Percentiles rank a stretch among this genome's conserved stretches.
Evolutionary conservation across 2,888 invertebrate genomes (phyloP).

Genomic region (Drosophila neonasuta): DNA sequence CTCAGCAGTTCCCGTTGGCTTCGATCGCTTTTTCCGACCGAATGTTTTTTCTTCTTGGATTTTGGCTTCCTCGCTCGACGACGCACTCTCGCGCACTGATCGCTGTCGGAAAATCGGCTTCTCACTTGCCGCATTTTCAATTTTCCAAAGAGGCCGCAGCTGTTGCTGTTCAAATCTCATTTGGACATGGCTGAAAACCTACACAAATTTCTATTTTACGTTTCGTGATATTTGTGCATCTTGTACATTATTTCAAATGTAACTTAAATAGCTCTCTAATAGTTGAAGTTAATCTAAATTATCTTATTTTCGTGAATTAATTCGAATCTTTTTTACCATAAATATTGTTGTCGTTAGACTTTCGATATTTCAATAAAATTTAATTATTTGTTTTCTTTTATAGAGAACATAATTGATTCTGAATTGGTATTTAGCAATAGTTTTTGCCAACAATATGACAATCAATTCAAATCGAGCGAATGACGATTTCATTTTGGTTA

Average conservation of each 20-base stretch:
- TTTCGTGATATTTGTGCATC: constrained; percentile 2
- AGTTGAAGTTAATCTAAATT: too few relatives aligned
- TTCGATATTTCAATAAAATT: not conserved
- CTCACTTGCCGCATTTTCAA: constrained; percentile 46
- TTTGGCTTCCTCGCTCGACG: constrained; percentile 64
- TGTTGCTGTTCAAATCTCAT: constrained; percentile 63
- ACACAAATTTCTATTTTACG: constrained; percentile 66
- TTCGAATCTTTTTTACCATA: not conserved
- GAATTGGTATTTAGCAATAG: constrained; percentile 1
- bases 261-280: too few relatives aligned
- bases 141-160: constrained; percentile 73
- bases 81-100: constrained; percentile 79
- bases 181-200: constrained; percentile 64
- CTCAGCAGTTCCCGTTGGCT: constrained; percentile 56
- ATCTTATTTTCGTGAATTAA: too few relatives aligned
- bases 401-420: not conserved
- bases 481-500: constrained; percentile 38
- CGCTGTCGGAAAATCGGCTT: constrained; percentile 31
- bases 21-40: constrained; percentile 30
- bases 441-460: constrained; percentile 40
- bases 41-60: constrained; percentile 18
- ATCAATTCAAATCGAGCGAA: constrained; percentile 53
- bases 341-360: not conserved
- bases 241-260: too few relatives aligned
- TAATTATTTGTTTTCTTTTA: not conserved